Evolutionary conservation across 2,797 vertebrate species (phyloP), one percentile per base, ranked within the genome.

Genomic region (Columba guinea): DNA sequence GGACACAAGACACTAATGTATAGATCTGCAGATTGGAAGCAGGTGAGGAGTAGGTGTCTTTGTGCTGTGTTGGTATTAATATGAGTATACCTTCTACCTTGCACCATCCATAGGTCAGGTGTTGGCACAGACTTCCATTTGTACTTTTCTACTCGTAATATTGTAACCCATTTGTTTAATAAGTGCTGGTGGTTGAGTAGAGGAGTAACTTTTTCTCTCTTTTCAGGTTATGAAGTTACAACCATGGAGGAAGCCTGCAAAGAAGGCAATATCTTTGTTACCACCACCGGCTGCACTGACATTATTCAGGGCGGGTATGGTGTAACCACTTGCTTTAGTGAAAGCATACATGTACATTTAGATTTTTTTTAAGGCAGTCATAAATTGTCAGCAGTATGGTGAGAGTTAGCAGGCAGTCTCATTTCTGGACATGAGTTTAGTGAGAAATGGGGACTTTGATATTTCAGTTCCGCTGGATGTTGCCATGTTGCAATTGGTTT

Each of bases 181-280:
- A 49, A 53, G 4, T 71, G 23, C 5, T 78, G 17, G 22, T 65
- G 22, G 7, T 49, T 67, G 75, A 28, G 7, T 34, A 51, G n/a
- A 76, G 18, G 27, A 84, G 9, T 56, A 55, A 76, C 14, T 10
- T 27, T 10, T 27, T 32, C 75, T 92, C 22, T 92, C 55, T 79
- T 94, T 92, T 46, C 79, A 99, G 99, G 99, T 83, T 99, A 99
- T 58, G 99, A 99, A 95, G 99, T 99, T 34, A 99, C 99, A 68
- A 99, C 99, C 83, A 99, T 99, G 99, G 99, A 99, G 4, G 99
- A 99, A 81, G 99, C 99, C 28, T 98, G 98, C 85, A 98, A 98
- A 96, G 99, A 99, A 80, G 99, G 99, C 87, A 99, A 99, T 97
- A 99, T 99, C 95, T 99, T 99, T 89, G 99, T 99, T 93, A 99